Conservation (phyloP, 2,113 vertebrate species). For the Brevimyrus niger region DNA sequence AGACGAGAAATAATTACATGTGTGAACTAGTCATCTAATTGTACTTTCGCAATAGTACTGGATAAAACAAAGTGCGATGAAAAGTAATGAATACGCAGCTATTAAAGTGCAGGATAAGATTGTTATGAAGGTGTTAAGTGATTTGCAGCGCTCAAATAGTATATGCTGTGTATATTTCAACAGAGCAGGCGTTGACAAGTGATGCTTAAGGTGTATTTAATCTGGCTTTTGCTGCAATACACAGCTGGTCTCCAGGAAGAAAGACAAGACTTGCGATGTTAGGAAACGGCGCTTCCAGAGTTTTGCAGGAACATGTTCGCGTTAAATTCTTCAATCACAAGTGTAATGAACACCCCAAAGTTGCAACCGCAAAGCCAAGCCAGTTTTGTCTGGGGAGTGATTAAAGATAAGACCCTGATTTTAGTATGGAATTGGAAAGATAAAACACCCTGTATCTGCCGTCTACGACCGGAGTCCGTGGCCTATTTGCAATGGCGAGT, state of each 20-base stretch:
- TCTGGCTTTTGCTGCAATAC: not conserved
- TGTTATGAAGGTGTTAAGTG: not conserved
- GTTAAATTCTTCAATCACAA: not conserved
- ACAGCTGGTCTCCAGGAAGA: not conserved
- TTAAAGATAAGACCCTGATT: slow-evolving; percentile 10
- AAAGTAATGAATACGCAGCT: not conserved
- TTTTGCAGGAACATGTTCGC: slow-evolving; percentile 10
- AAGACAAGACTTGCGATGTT: not conserved
- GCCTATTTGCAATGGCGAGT: not conserved
- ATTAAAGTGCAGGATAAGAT: not conserved
- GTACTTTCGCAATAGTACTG: not conserved
- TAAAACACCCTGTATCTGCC: not conserved
- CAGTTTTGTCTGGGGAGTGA: slow-evolving; percentile 5
- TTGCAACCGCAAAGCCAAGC: not conserved
- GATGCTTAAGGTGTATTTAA: not conserved
- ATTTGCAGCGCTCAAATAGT: not conserved
- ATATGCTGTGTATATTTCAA: not conserved
- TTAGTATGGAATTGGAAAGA: slow-evolving; percentile 2
- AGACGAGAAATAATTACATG: not conserved
- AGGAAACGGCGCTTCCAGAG: not conserved
- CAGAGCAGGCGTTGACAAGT: not conserved
- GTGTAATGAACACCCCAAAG: slow-evolving; percentile 7
- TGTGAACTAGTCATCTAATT: not conserved
- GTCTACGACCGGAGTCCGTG: not conserved
- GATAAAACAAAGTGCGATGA: not conserved